These are phyloP conservation scores for Coboldia fuscipes DNA, from an alignment of 1,140 invertebrate species.

Conservation along the genomic window DNA sequence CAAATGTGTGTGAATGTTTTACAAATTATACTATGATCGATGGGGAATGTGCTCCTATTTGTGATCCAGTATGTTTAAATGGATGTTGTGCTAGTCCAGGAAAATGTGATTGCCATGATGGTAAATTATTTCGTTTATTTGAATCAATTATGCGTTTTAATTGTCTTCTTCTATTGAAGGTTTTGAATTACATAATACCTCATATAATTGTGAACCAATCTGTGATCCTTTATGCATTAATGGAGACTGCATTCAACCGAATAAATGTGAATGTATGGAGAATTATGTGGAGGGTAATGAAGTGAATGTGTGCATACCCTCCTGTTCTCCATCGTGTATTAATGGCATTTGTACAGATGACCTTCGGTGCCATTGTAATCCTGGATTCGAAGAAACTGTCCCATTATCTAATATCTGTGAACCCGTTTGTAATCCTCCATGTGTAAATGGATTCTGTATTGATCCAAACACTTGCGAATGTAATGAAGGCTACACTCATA, in stretches of 20 bases:
- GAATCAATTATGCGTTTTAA: no score
- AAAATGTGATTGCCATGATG: slow-evolving; percentile 4
- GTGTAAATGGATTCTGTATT: no score
- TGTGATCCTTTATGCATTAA: background rate
- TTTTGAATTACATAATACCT: no score
- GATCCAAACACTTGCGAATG: background rate
- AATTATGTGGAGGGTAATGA: slow-evolving; percentile 9
- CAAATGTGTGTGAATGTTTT: slow-evolving; percentile 4
- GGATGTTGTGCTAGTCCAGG: background rate
- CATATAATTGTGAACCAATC: background rate
- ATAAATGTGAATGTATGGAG: slow-evolving; percentile 3
- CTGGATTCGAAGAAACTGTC: background rate
- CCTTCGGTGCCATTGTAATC: no score
- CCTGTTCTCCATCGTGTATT: background rate
- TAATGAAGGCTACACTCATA: slow-evolving; percentile 10
- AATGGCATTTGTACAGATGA: background rate
- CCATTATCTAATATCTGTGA: no score
- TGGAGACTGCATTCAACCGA: background rate
- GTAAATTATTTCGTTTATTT: no score
- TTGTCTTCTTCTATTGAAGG: no score
- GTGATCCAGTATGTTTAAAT: background rate
- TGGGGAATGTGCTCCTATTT: no score
- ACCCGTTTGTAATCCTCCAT: no score
- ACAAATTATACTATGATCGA: slow-evolving; percentile 5
- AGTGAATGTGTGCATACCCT: slow-evolving; percentile 1